Conservation (phyloP, 2,113 vertebrate species). For the Antechinus stuartii region DNA sequence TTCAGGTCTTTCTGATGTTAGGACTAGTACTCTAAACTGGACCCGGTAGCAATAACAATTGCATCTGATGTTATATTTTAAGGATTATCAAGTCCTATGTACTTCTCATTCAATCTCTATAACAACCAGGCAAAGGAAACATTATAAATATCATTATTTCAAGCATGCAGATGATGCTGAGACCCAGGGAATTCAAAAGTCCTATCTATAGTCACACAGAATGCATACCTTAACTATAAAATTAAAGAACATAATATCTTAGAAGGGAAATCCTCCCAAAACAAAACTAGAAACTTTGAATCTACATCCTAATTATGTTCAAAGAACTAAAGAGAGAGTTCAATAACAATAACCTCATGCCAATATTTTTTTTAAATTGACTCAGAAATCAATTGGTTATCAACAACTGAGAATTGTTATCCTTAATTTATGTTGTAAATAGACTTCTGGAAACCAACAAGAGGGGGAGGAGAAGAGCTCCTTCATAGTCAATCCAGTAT, state of each 20-base stretch:
- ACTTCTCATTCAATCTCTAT: background rate
- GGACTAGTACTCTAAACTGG: background rate
- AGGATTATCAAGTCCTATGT: background rate
- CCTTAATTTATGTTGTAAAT: background rate
- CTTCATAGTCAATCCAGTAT: background rate
- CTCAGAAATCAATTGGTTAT: background rate
- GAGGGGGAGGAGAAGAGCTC: background rate
- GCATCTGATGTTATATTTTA: background rate
- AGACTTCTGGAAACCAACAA: background rate
- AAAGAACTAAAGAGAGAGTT: background rate
- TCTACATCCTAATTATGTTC: background rate
- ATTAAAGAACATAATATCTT: background rate
- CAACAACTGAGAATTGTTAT: background rate
- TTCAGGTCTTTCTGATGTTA: background rate
- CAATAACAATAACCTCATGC: background rate
- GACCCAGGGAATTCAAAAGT: background rate
- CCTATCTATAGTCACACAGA: background rate
- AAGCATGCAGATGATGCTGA: background rate
- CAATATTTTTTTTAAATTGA: background rate
- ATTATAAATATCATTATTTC: background rate
- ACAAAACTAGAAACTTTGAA: background rate
- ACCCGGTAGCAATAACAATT: background rate
- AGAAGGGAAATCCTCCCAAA: background rate
- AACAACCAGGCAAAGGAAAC: background rate
- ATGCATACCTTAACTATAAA: background rate